Percentiles rank a stretch among this genome's conserved stretches.
phyloP scores from a whole-genome alignment of 2,888 invertebrate genomes.

The Drosophila lacicola region DNA sequence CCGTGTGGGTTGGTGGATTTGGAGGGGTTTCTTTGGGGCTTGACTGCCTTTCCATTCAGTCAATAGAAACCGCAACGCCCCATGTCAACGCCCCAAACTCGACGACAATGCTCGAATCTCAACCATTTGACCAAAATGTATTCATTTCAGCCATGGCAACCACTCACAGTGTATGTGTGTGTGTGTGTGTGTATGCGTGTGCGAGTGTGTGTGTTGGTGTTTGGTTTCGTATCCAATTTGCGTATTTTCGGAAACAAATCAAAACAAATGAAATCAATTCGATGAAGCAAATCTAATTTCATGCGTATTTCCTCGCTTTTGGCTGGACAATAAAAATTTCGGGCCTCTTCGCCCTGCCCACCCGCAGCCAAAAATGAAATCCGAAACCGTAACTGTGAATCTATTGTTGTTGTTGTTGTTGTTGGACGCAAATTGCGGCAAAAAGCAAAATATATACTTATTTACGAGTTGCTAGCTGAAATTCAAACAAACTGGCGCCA shows the following conservation, averaged over 20 bases:
- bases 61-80: slow-evolving; percentile 70
- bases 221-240: slow-evolving; percentile 72
- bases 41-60: slow-evolving; percentile 46
- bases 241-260: slow-evolving; percentile 78
- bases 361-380: slow-evolving; percentile 46
- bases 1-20: neutral
- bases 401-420: slow-evolving; percentile 16
- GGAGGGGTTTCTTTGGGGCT: slow-evolving; percentile 8
- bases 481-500: slow-evolving; percentile 57
- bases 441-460: slow-evolving; percentile 50
- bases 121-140: slow-evolving; percentile 70
- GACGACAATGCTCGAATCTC: slow-evolving; percentile 50
- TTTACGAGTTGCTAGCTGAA: slow-evolving; percentile 47
- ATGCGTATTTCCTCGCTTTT: slow-evolving; percentile 76
- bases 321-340: slow-evolving; percentile 69
- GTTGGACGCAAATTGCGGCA: slow-evolving; percentile 23
- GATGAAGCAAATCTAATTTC: slow-evolving; percentile 78
- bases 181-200: slow-evolving; percentile 10
- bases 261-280: slow-evolving; percentile 78
- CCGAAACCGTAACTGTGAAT: slow-evolving; percentile 37
- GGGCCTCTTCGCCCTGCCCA: neutral
- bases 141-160: slow-evolving; percentile 65
- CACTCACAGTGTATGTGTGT: slow-evolving; percentile 19
- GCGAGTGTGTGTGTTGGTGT: slow-evolving; percentile 32
- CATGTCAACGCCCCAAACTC: slow-evolving; percentile 37